These are phyloP conservation scores for Callyntrura sp. DNA, from an alignment of 2,888 invertebrate species.

Conservation along the genomic window DNA sequence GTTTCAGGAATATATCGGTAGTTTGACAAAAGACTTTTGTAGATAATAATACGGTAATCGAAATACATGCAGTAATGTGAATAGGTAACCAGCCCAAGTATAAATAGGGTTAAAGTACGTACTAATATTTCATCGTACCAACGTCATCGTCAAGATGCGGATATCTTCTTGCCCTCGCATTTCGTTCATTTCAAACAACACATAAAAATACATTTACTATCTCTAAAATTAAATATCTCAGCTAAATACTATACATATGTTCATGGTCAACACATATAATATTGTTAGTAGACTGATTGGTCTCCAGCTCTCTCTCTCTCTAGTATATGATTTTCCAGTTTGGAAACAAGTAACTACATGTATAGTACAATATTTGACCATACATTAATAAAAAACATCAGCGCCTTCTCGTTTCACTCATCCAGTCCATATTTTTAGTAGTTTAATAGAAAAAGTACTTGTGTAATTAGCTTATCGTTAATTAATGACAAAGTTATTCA, in stretches of 20 bases:
- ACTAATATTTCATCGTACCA: neutral
- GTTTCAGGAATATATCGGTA: too few species aligned
- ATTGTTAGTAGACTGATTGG: constrained; percentile 13
- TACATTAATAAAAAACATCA: too few species aligned
- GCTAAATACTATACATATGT: neutral
- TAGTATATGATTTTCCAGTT: constrained; percentile 1
- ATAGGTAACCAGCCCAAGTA: constrained; percentile 65
- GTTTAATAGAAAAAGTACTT: too few species aligned
- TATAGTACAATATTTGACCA: too few species aligned
- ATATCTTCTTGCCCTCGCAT: too few species aligned
- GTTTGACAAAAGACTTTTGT: too few species aligned
- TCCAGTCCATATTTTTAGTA: constrained; percentile 48
- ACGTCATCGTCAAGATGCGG: constrained; percentile 40
- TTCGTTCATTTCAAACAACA: neutral
- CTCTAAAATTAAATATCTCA: constrained; percentile 31
- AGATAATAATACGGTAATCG: neutral
- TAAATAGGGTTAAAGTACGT: neutral
- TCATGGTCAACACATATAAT: constrained; percentile 26
- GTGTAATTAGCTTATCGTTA: neutral
- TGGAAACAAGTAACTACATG: constrained; percentile 13
- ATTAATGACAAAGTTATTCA: too few species aligned
- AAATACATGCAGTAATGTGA: too few species aligned
- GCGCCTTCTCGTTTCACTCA: constrained; percentile 21
- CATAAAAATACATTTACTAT: constrained; percentile 63
- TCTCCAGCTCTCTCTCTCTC: constrained; percentile 3